These are phyloP conservation scores for Progne subis DNA, from an alignment of 2,113 vertebrate genomes.

Conservation along the genomic window DNA sequence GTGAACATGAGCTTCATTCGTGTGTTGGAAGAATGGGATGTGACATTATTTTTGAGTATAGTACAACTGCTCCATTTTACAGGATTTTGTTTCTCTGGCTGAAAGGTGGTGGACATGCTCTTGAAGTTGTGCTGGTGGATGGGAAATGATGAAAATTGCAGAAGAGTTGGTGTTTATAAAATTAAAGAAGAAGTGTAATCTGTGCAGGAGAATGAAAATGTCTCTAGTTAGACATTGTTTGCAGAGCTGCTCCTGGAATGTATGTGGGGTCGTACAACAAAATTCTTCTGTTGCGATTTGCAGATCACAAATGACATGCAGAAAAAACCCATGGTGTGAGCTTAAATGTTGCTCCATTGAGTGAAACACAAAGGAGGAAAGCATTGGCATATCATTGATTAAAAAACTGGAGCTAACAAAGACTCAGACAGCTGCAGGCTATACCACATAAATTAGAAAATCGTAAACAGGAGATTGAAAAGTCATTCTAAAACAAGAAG, in stretches of 20 bases:
- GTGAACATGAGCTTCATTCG: background rate
- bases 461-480: background rate
- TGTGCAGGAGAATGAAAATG: background rate
- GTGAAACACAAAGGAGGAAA: background rate
- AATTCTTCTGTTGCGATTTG: background rate
- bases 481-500: background rate
- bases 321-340: background rate
- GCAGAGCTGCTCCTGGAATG: background rate
- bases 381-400: background rate
- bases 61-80: background rate
- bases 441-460: background rate
- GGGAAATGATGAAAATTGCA: background rate
- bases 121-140: background rate
- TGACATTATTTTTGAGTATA: background rate
- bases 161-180: background rate
- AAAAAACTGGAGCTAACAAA: background rate
- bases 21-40: background rate
- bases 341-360: background rate
- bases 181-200: background rate
- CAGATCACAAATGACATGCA: background rate
- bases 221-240: background rate
- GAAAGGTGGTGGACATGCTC: background rate
- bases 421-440: background rate
- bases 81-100: background rate
- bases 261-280: background rate